Base-by-base conservation (phyloP, 2,797 vertebrate species). In the Aulostomus chinensis region DNA sequence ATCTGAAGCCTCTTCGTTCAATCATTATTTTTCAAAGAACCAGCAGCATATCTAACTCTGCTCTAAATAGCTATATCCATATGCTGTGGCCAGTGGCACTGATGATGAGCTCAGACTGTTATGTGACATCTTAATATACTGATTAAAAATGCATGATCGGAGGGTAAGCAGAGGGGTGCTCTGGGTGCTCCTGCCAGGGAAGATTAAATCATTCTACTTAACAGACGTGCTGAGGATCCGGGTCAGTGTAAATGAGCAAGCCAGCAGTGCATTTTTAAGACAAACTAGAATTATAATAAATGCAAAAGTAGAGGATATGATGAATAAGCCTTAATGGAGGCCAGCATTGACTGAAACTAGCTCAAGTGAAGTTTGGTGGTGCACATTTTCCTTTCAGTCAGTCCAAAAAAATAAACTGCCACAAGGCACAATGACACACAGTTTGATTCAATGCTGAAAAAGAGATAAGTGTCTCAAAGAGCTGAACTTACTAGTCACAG, bases 41-140 rank as follows among this genome's bases (percentile, higher is more conserved):
- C 80, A 69, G 73, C 73, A 84, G 82, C 78, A 70, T 68, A 68
- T 60, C 83, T 85, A 74, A 89, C 84, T 72, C 73, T 80, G 55
- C 81, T 85, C 85, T 85, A 86, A 91, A 90, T 74, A 88, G 80
- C 78, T 83, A 84, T 88, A 89, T 90, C 78, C 75, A 82, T 86
- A 91, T 88, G 87, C 80, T 83, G 69, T 69, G 62, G 62, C 85
- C 88, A 86, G 72, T 7, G 75, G 76, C 80, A 22, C 70, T 77
- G 83, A 86, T 90, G 90, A 89, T 91, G 89, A 90, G 77, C 81
- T 83, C 84, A 87, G 84, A 88, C 85, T 85, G 82, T 85, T 85
- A 85, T 85, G 83, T 83, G 81, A 86, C 87, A 89, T 88, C 84
- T 86, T 86, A 88, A 84, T 88, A 88, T 84, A 81, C 64, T 86